A percentile compares a stretch with the other conserved stretches of the same genome.
phyloP scores from a whole-genome alignment of 2,797 vertebrate species.

The Pseudochromis fuscus region DNA sequence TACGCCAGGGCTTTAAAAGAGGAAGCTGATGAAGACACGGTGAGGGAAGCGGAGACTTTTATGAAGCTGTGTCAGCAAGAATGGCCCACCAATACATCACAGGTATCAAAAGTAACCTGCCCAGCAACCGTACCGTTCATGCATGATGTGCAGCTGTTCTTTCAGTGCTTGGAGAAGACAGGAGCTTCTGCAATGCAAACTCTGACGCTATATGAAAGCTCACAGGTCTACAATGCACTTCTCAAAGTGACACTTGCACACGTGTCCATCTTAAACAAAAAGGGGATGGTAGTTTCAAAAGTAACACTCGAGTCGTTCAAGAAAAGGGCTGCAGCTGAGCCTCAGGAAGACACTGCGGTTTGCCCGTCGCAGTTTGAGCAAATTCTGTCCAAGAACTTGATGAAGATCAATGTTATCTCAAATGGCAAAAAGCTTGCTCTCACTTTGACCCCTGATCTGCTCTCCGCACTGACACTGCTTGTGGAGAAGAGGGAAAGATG shows the following conservation, averaged over 20 bases:
- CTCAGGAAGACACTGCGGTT: neutral
- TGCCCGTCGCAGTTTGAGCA: constrained; percentile 36
- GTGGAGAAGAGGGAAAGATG: constrained; percentile 54
- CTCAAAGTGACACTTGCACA: constrained; percentile 49
- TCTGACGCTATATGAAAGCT: constrained; percentile 30
- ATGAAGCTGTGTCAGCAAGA: constrained; percentile 47
- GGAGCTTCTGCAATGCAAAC: constrained; percentile 21
- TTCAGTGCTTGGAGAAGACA: constrained; percentile 27
- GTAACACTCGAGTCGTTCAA: constrained; percentile 58
- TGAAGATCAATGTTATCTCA: constrained; percentile 34
- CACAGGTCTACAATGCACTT: constrained; percentile 49
- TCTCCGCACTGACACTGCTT: constrained; percentile 47
- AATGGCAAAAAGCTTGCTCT: constrained; percentile 22
- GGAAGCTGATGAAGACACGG: neutral
- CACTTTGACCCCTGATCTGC: constrained; percentile 43
- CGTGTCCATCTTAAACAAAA: constrained; percentile 52
- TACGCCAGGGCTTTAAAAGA: constrained; percentile 34
- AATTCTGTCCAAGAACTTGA: constrained; percentile 39
- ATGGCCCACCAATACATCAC: fast-evolving
- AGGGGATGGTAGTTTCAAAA: constrained; percentile 6
- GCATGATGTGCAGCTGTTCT: constrained; percentile 54
- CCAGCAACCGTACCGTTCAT: constrained; percentile 45
- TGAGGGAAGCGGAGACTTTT: constrained; percentile 40
- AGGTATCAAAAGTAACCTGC: fast-evolving
- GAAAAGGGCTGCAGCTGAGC: constrained; percentile 21